phyloP scores from a whole-genome alignment of 2,797 vertebrate genomes.

The Typhlichthys subterraneus region DNA sequence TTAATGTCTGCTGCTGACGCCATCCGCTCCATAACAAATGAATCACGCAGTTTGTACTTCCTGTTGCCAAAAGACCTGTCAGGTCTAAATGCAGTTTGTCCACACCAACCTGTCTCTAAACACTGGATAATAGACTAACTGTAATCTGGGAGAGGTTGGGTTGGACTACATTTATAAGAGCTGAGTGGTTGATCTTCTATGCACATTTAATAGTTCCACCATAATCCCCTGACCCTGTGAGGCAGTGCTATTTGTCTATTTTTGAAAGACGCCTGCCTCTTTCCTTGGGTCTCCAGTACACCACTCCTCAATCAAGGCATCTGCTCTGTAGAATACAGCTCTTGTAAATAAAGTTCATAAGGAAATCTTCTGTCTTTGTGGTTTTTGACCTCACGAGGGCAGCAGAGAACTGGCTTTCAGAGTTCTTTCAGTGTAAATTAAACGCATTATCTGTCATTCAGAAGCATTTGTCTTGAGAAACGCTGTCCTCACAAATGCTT shows the following conservation, averaged over 20 bases:
- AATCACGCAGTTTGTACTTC: constrained; percentile 56
- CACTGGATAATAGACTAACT: constrained; percentile 10
- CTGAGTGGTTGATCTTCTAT: constrained; percentile 7
- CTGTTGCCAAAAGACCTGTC: constrained; percentile 42
- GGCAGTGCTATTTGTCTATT: constrained; percentile 12
- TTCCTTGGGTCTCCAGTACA: constrained; percentile 29
- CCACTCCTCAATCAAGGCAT: constrained; percentile 18
- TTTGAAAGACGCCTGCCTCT: constrained; percentile 51
- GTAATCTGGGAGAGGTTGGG: neutral
- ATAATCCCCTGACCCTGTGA: constrained; percentile 19
- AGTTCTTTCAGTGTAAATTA: neutral
- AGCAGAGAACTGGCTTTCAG: constrained; percentile 42
- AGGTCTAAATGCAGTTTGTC: constrained; percentile 18
- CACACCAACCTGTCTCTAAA: constrained; percentile 17
- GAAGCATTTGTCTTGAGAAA: too few relatives aligned
- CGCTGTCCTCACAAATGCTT: too few relatives aligned
- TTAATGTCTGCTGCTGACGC: constrained; percentile 41
- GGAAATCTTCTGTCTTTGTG: constrained; percentile 14
- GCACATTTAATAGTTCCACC: constrained; percentile 1
- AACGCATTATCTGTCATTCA: too few relatives aligned
- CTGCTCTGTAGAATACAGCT: constrained; percentile 67
- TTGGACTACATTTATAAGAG: constrained; percentile 3
- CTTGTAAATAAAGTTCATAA: constrained; percentile 73
- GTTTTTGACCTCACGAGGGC: constrained; percentile 50
- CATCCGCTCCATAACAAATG: constrained; percentile 20